Base-by-base conservation (phyloP, 2,797 vertebrate species). In the Cossypha niveicapilla region DNA sequence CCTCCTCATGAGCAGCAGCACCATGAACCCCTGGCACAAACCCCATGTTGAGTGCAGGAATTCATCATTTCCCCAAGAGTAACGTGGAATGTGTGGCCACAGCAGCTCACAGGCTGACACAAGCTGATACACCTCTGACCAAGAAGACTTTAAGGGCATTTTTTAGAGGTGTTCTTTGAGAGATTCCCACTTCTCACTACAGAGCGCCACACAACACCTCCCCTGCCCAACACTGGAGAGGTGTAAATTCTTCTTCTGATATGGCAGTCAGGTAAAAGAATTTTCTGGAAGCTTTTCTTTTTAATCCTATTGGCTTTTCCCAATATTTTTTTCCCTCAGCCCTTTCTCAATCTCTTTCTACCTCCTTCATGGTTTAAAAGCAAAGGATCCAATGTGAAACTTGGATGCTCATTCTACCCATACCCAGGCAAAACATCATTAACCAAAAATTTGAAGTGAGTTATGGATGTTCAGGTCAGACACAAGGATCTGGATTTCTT, bases 11-110 rank as follows among this genome's bases (percentile, higher is more conserved):
- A 82, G 63, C 32, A 77, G 37, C 37, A 61, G 2, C 6, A 50
- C 18, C 27, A 8, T 8, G 15, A 13, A 9, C 1, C 30, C 34
- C 28, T 37, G 77, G 14, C 25, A 53, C 30, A 8, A n/a, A 14
- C 7, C 24, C 35, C 30, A 16, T 0, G 0, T 18, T 23, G n/a
- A 53, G 23, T 18, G 35, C 11, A 3, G 1, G 11, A 18, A 45
- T 66, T 30, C 17, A 7, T 5, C 0, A 34, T 57, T 90, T 75
- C n/a, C 24, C 47, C 28, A 17, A 25, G 8, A 70, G 3, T 30
- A 34, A 77, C 23, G 13, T 42, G 41, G 32, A 81, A 48, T 24
- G 44, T 47, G 28, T 47, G 21, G 30, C 45, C 37, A 48, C 21
- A 56, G 39, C 18, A 56, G 47, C 30, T 62, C 42, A 42, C 39